Evolutionary conservation across 2,113 vertebrate species (phyloP), one percentile per base, ranked within the genome.

Genomic region (Laterallus jamaicensis): DNA sequence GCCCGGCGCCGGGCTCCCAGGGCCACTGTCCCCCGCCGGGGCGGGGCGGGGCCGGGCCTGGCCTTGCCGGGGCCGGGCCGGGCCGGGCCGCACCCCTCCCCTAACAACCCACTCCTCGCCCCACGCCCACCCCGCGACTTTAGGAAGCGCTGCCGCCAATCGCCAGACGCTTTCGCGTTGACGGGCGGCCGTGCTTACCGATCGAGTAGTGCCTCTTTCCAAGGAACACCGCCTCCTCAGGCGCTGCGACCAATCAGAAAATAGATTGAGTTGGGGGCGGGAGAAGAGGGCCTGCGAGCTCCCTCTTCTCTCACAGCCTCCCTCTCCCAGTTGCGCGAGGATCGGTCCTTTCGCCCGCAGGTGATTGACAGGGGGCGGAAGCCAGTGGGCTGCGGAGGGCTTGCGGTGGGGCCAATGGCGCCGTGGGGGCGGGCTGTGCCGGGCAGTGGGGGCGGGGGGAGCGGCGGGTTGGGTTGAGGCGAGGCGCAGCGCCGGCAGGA

Each of bases 341-440:
- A 19, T 40, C 29, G 15, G 9, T 15, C 39, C 49, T 14, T 18
- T n/a, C 6, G 22, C n/a, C 16, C 6, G 40, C 22, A 21, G 40
- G 8, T 69, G 95, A 96, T 82, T 71, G 92, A 86, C 73, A 14
- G 2, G 4, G 3, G 0, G 0, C 2, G 0, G 0, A 5, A 12
- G 3, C 92, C 96, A 96, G 82, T 93, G 25, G 31, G 0, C 8
- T 21, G 28, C 14, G 49, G 54, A 6, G 16, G 10, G 5, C 17
- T 8, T 12, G 8, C 8, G 5, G 31, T 9, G 9, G 13, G 35
- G 32, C 93, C 94, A 95, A 94, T 88, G 66, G 92, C 14, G 31
- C 3, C 21, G 37, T 7, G 26, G 25, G 80, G 60, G 81, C 60
- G 59, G 56, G 67, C 13, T 11, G 25, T 22, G 39, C 64, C 59